phyloP scores from a whole-genome alignment of 2,888 invertebrate species.

The Hirtodrosophila duncani region DNA sequence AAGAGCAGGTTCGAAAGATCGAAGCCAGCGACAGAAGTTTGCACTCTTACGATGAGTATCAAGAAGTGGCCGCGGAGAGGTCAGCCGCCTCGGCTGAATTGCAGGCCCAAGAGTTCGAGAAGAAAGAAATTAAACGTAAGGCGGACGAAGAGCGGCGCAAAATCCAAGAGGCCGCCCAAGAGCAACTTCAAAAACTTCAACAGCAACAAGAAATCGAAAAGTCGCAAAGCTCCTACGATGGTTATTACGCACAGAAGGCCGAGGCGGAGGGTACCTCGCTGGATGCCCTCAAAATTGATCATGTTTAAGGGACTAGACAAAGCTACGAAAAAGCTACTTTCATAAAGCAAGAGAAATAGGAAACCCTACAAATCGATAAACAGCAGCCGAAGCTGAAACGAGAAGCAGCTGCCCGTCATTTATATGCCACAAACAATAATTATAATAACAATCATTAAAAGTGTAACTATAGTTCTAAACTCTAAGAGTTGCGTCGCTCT shows the following conservation, averaged over 20 bases:
- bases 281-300: conserved; percentile 54
- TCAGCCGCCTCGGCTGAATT: conserved; percentile 72
- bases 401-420: too few species aligned
- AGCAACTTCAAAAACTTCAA: conserved; percentile 62
- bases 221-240: conserved; percentile 61
- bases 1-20: conserved; percentile 61
- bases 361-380: too few species aligned
- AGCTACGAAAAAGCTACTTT: too few species aligned
- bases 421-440: too few species aligned
- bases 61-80: conserved; percentile 63
- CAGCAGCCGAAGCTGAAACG: too few species aligned
- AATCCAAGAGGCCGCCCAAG: conserved; percentile 71
- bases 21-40: conserved; percentile 53
- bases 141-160: conserved; percentile 65
- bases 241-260: conserved; percentile 63
- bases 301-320: conserved; percentile 37
- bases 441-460: too few species aligned
- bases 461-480: too few species aligned
- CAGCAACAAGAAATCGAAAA: conserved; percentile 64
- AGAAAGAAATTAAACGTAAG: conserved; percentile 63
- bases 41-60: conserved; percentile 61
- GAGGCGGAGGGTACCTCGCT: conserved; percentile 42
- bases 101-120: conserved; percentile 69
- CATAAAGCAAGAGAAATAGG: too few species aligned
- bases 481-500: too few species aligned